These are phyloP conservation scores for Columbina picui DNA, from an alignment of 2,113 vertebrate genomes.

Conservation along the genomic window DNA sequence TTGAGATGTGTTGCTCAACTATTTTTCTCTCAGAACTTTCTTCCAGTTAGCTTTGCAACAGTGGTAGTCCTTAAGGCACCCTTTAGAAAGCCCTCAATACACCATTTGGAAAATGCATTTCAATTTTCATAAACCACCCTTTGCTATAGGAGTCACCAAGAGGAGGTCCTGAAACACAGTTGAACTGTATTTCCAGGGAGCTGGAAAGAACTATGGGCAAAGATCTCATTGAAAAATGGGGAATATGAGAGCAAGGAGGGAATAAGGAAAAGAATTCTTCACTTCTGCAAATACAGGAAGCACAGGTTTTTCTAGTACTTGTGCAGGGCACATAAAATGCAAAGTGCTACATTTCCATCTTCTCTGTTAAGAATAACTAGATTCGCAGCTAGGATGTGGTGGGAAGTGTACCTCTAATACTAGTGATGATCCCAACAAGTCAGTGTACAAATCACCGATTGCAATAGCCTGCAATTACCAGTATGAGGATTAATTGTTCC, in stretches of 20 bases:
- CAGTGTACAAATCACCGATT: background rate
- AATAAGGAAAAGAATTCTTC: background rate
- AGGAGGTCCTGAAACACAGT: background rate
- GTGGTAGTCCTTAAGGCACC: background rate
- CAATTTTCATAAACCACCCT: background rate
- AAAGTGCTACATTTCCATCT: background rate
- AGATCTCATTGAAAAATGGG: background rate
- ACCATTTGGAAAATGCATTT: background rate
- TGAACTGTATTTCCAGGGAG: background rate
- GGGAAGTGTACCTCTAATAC: background rate
- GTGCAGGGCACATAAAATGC: background rate
- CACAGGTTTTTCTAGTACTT: background rate
- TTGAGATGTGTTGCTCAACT: background rate
- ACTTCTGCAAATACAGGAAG: background rate
- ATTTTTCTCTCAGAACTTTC: background rate
- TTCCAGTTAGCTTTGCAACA: background rate
- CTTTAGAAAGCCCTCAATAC: background rate
- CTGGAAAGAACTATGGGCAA: background rate
- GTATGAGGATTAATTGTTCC: background rate
- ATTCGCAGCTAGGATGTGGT: background rate
- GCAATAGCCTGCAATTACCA: background rate
- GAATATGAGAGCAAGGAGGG: background rate
- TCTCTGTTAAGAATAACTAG: background rate
- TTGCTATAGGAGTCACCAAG: background rate
- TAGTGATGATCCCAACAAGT: background rate